Evolutionary conservation across 2,888 invertebrate genomes (phyloP), one percentile per base, ranked within the genome.

Genomic region (Hyalella azteca): DNA sequence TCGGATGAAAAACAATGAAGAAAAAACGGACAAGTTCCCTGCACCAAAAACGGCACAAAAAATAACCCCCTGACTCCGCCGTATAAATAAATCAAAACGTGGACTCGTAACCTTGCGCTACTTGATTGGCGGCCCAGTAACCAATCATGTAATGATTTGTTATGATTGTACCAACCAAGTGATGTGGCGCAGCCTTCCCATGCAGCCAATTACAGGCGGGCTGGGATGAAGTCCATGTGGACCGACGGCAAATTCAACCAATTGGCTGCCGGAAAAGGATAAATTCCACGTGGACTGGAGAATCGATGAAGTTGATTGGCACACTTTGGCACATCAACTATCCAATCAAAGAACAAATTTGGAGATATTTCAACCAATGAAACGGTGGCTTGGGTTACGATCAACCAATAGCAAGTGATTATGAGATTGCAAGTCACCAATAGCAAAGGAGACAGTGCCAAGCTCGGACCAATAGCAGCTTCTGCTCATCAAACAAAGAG

Each of bases 61-160:
- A 66, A 66, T 36, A 66, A 66, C 36, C n/a, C 32, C 66, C 5
- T 36, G 36, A 29, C 32, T 32, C 32, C 66, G 19, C 66, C 66
- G 39, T 66, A 66, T 66, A 66, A 66, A 66, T 66, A 66, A 66
- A 66, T 66, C 66, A 66, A 66, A 66, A 66, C 66, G 66, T 66
- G 66, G 66, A 66, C 66, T 66, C 66, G 29, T 7, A 13, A 66
- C 15, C 36, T 36, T 32, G 36, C 66, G 3, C 19, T 36, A 66
- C 36, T 66, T 66, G 66, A 66, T 66, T 66, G 66, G 66, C 66
- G 36, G 66, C 5, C 66, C 39, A 36, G 66, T n/a, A 66, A 66
- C 66, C 66, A 66, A 66, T 66, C 66, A 66, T 66, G 66, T 66
- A 15, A 36, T 66, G 66, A 66, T 66, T 66, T 66, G 66, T 66